A percentile compares a stretch with the other conserved stretches of the same genome.
Conservation (phyloP, 2,113 vertebrate genomes). For the Oostethus manadensis region DNA sequence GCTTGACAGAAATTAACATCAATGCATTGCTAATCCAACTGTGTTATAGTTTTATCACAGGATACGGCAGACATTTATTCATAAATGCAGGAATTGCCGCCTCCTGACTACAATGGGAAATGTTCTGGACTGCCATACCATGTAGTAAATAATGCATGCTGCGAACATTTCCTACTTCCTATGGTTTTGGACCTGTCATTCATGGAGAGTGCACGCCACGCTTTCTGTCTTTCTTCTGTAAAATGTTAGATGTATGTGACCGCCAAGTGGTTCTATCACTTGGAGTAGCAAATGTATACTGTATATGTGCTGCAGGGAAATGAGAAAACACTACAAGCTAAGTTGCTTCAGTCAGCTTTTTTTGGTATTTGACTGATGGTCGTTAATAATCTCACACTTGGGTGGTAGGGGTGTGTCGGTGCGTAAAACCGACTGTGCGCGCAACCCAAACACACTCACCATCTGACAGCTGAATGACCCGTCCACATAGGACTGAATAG, state of each 20-base stretch:
- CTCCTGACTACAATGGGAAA: background rate
- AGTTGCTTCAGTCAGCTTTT: background rate
- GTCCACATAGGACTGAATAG: background rate
- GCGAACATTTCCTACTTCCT: slow-evolving; percentile 1
- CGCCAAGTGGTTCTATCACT: background rate
- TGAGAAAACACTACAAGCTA: background rate
- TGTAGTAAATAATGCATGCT: background rate
- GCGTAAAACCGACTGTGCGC: too few species aligned
- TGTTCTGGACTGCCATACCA: background rate
- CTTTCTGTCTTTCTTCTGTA: background rate
- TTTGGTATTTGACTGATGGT: background rate
- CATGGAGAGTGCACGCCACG: background rate
- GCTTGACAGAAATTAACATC: background rate
- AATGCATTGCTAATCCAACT: background rate
- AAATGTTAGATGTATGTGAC: background rate
- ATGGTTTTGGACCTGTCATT: background rate
- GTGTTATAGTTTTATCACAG: background rate
- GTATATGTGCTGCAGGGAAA: background rate
- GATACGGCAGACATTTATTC: background rate
- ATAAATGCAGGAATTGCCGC: background rate
- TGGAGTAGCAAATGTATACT: background rate
- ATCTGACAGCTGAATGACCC: slow-evolving; percentile 1
- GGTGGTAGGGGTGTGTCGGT: background rate
- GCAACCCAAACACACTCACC: background rate
- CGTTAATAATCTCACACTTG: background rate